Base-by-base conservation (phyloP, 1,140 invertebrate genomes). In the Bemisia tabaci region DNA sequence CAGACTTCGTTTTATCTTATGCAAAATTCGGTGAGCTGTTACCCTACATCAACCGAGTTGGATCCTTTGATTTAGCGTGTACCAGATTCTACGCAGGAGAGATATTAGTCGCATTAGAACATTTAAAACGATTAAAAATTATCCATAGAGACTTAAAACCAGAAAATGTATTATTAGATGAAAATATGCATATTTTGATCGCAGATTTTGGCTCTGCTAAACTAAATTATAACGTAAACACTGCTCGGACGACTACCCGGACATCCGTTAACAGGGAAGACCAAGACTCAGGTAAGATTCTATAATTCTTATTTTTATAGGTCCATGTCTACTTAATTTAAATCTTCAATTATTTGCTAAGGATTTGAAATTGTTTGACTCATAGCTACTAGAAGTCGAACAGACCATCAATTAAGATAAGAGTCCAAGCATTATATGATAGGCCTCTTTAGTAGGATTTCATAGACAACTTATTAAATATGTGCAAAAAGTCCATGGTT, bases 191-290 rank as follows among this genome's bases (percentile, higher is more conserved):
- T 79, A 89, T 98, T 68, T 83, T 95, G 72, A 90, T 99, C 59
- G 95, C 95, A 21, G 97, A 99, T 79, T 99, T 99, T 79, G 97
- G 97, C 22, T 96, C 94, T 63, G 90, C 93, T 0, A 97, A 95
- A 79, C 91, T 97, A 48, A 48, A 48, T 48, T 48, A 48, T 17
- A 48, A 48, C 17, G 17, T 17, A 9, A 48, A 48, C 17, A 48
- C 33, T 48, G 33, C 33, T 48, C 33, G 17, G 33, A 48, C 33
- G 5, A 48, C 33, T 48, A 9, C 5, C 33, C n/a, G n/a, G n/a
- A 48, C 33, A 5, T 48, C 33, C 17, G 33, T 48, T 48, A 48
- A 48, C 33, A 48, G 17, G 5, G 33, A 48, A 48, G 33, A 48
- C 17, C 5, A 48, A 48, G 33, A 48, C 33, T 48, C 33, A 48